These are phyloP conservation scores for Antheraea pernyi DNA, from an alignment of 1,140 invertebrate species.

Conservation along the genomic window DNA sequence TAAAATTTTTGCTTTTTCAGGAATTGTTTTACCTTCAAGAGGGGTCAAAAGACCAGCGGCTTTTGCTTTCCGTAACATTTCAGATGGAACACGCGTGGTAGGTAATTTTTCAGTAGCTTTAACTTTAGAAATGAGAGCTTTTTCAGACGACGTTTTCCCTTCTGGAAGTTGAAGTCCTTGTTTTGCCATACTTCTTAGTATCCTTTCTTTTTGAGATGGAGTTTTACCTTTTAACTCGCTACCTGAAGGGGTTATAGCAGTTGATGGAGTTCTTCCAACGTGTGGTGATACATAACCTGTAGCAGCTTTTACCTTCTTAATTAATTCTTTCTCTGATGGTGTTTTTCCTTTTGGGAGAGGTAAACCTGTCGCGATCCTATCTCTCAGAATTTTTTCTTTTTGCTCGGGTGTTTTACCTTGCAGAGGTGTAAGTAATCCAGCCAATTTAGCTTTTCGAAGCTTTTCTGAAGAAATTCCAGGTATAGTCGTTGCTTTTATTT, in stretches of 20 bases:
- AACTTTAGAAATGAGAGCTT: conserved; percentile 33
- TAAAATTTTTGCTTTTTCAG: conserved; percentile 31
- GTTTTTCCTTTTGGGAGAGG: conserved; percentile 30
- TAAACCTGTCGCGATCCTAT: conserved; percentile 13
- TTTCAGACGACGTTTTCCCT: conserved; percentile 33
- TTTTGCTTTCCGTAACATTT: conserved; percentile 17
- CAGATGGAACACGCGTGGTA: conserved; percentile 19
- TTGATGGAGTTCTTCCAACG: conserved; percentile 18
- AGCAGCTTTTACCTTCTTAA: conserved; percentile 17
- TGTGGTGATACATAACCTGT: not conserved
- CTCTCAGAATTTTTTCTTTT: conserved; percentile 26
- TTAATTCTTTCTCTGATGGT: conserved; percentile 30
- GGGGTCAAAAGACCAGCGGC: conserved; percentile 26
- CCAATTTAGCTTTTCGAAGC: conserved; percentile 25
- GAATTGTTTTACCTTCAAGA: conserved; percentile 25
- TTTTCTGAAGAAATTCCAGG: conserved; percentile 29
- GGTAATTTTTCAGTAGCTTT: conserved; percentile 28
- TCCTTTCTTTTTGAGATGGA: conserved; percentile 29
- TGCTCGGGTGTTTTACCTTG: conserved; percentile 23
- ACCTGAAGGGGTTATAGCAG: conserved; percentile 21
- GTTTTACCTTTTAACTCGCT: conserved; percentile 27
- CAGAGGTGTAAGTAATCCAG: conserved; percentile 25
- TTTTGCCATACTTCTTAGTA: conserved; percentile 27
- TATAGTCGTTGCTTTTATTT: conserved; percentile 25
- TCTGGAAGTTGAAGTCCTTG: conserved; percentile 31